These are phyloP conservation scores for Pammene aurita DNA, from an alignment of 2,888 invertebrate species.

Conservation along the genomic window DNA sequence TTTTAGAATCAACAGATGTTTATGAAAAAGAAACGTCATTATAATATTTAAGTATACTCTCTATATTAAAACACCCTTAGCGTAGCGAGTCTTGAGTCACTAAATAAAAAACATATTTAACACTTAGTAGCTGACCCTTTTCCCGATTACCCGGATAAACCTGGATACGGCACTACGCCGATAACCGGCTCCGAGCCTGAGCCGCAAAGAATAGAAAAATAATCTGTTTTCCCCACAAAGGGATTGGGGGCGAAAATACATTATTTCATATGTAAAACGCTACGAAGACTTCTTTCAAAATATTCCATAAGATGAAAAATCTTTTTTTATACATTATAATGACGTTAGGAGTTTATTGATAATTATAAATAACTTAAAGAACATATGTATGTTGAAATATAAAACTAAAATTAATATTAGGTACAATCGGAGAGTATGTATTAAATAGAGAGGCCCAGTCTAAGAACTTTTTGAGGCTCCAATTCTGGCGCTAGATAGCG, in stretches of 20 bases:
- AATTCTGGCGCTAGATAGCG: no score
- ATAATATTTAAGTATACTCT: neutral
- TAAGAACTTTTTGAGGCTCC: no score
- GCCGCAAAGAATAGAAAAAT: slow-evolving; percentile 34
- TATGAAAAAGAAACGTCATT: neutral
- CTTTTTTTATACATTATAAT: neutral
- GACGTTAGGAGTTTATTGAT: no score
- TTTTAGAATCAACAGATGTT: no score
- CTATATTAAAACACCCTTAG: neutral
- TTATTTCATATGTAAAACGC: slow-evolving; percentile 16
- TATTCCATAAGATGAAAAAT: neutral
- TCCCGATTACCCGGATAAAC: slow-evolving; percentile 36
- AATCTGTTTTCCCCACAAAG: slow-evolving; percentile 31
- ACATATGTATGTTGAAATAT: no score
- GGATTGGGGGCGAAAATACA: slow-evolving; percentile 9
- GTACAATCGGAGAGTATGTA: no score
- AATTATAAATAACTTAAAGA: no score
- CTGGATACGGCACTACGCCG: slow-evolving; percentile 28
- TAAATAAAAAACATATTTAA: slow-evolving; percentile 29
- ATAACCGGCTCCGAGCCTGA: slow-evolving; percentile 34
- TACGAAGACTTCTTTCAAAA: neutral
- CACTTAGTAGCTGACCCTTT: slow-evolving; percentile 34
- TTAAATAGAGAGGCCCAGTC: no score
- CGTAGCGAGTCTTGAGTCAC: slow-evolving; percentile 12
- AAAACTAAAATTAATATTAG: no score